Percentiles rank a stretch among this genome's conserved stretches.
Evolutionary conservation across 2,113 vertebrate genomes (phyloP).

Genomic region (Phainopepla nitens): DNA sequence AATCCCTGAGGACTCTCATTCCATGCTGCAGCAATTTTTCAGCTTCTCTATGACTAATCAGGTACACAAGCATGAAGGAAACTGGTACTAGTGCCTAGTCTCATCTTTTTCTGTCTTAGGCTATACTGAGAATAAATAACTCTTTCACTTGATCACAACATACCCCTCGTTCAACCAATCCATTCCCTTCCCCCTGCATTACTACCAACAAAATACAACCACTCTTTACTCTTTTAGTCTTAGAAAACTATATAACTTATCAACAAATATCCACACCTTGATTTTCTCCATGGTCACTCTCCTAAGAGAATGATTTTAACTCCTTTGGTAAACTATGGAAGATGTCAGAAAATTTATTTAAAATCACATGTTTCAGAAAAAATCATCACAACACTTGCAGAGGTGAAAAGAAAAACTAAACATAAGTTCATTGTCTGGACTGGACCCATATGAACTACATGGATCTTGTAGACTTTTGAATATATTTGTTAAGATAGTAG

Average conservation of each 20-base stretch:
- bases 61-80: neutral
- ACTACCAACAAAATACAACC: neutral
- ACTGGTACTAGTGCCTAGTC: neutral
- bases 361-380: neutral
- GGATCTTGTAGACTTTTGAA: neutral
- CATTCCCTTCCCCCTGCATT: neutral
- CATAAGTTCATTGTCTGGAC: neutral
- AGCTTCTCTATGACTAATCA: neutral
- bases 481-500: neutral
- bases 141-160: neutral
- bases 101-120: neutral
- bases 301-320: neutral
- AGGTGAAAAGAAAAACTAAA: neutral
- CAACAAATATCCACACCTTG: neutral
- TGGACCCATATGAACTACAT: neutral
- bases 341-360: neutral
- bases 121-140: neutral
- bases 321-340: neutral
- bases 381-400: neutral
- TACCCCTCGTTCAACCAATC: neutral
- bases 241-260: too few species aligned
- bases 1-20: neutral
- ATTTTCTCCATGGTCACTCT: neutral
- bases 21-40: neutral
- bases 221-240: neutral